Evolutionary conservation across 2,888 invertebrate species (phyloP).

Genomic region (Hydropsyche betteni): DNA sequence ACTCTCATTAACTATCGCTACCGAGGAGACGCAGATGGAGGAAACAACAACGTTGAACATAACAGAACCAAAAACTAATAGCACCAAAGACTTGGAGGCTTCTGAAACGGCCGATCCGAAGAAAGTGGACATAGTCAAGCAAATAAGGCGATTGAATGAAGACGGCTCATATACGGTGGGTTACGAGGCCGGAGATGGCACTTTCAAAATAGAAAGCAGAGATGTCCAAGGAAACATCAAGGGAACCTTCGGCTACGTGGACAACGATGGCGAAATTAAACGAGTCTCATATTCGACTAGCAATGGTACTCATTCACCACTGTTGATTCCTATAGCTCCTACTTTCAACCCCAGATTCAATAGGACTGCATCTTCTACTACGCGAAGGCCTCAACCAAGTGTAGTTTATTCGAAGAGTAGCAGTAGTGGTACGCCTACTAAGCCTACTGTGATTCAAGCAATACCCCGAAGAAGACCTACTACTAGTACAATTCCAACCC

Average conservation of each 20-base stretch:
- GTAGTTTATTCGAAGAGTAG: slow-evolving; percentile 66
- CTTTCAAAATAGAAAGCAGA: slow-evolving; percentile 85
- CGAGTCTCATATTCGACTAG: slow-evolving; percentile 76
- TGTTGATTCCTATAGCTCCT: slow-evolving; percentile 58
- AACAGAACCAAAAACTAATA: slow-evolving; percentile 54
- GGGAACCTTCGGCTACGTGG: slow-evolving; percentile 84
- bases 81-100: slow-evolving; percentile 67
- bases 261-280: slow-evolving; percentile 80
- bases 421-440: slow-evolving; percentile 66
- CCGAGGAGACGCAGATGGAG: slow-evolving; percentile 50
- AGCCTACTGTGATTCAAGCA: slow-evolving; percentile 71
- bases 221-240: slow-evolving; percentile 83
- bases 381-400: slow-evolving; percentile 65
- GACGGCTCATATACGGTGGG: slow-evolving; percentile 88
- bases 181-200: slow-evolving; percentile 85
- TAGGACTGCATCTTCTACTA: slow-evolving; percentile 63
- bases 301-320: slow-evolving; percentile 61
- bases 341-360: slow-evolving; percentile 56
- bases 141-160: slow-evolving; percentile 81
- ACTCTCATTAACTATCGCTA: slow-evolving; percentile 38
- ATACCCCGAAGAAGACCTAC: slow-evolving; percentile 68
- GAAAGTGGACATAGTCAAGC: slow-evolving; percentile 81
- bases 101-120: slow-evolving; percentile 74
- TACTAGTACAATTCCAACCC: slow-evolving; percentile 57
- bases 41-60: slow-evolving; percentile 38